Evolutionary conservation across 2,888 invertebrate species (phyloP).

Genomic region (Troides aeacus): DNA sequence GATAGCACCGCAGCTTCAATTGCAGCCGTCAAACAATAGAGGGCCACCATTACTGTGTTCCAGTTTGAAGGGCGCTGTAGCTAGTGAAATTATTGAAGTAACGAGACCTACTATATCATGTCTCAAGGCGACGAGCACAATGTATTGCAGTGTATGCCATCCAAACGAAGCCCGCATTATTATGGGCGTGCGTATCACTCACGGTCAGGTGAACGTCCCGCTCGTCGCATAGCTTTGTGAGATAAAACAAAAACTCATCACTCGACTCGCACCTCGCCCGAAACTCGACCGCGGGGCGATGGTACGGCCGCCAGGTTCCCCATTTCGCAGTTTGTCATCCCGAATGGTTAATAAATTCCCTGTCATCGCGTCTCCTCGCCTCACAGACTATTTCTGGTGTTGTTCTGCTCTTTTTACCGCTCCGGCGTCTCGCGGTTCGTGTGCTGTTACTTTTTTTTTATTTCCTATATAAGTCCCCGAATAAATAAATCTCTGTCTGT

Average conservation of each 20-base stretch:
- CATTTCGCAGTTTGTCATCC: slow-evolving; percentile 70
- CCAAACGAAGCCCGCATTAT: too few relatives aligned
- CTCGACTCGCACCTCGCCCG: background rate
- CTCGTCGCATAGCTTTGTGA: too few relatives aligned
- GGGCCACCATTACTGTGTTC: too few relatives aligned
- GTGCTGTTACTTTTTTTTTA: slow-evolving; percentile 27
- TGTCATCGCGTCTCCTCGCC: slow-evolving; percentile 64
- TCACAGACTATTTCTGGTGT: slow-evolving; percentile 62
- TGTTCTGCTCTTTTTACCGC: slow-evolving; percentile 33
- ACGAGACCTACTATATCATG: too few relatives aligned
- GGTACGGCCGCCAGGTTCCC: slow-evolving; percentile 43
- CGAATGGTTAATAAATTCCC: slow-evolving; percentile 76
- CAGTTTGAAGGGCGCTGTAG: too few relatives aligned
- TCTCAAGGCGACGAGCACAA: too few relatives aligned
- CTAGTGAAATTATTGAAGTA: too few relatives aligned
- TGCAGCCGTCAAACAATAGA: too few relatives aligned
- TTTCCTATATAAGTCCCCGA: slow-evolving; percentile 36
- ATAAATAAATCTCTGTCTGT: slow-evolving; percentile 38
- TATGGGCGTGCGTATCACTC: too few relatives aligned
- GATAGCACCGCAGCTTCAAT: too few relatives aligned
- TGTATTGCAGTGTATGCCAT: too few relatives aligned
- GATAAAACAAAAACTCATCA: background rate
- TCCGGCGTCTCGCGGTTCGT: slow-evolving; percentile 26
- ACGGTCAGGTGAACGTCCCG: too few relatives aligned
- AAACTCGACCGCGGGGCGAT: slow-evolving; percentile 33